Percentiles rank a stretch among this genome's conserved stretches.
Evolutionary conservation across 2,113 vertebrate genomes (phyloP).

Genomic region (Equus quagga): DNA sequence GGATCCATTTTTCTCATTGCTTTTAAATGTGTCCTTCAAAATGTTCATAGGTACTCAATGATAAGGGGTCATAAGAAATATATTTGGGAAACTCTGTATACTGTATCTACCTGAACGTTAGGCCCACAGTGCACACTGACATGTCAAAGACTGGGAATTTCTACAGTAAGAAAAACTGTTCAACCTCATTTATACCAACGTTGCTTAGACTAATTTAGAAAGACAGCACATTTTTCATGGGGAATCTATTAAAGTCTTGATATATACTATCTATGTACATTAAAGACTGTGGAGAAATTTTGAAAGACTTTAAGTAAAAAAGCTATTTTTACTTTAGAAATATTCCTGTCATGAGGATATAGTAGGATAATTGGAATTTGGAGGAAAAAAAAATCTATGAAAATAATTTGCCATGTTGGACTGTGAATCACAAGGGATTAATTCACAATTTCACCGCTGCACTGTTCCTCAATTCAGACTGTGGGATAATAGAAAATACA

Average conservation of each 20-base stretch:
- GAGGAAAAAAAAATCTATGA: not conserved
- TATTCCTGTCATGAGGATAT: not conserved
- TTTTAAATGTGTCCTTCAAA: not conserved
- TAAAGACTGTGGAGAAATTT: not conserved
- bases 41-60: not conserved
- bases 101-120: not conserved
- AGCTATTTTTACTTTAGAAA: not conserved
- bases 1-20: not conserved
- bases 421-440: not conserved
- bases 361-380: not conserved
- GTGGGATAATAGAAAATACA: not conserved
- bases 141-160: not conserved
- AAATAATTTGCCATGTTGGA: not conserved
- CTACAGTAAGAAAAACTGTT: not conserved
- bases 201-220: not conserved
- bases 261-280: not conserved
- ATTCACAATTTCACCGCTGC: not conserved
- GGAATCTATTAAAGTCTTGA: not conserved
- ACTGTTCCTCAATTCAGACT: not conserved
- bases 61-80: not conserved
- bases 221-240: not conserved
- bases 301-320: not conserved
- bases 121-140: not conserved
- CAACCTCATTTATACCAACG: not conserved
- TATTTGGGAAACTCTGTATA: not conserved